Base-by-base conservation (phyloP, 2,888 invertebrate genomes). In the Dermolepida albohirtum region DNA sequence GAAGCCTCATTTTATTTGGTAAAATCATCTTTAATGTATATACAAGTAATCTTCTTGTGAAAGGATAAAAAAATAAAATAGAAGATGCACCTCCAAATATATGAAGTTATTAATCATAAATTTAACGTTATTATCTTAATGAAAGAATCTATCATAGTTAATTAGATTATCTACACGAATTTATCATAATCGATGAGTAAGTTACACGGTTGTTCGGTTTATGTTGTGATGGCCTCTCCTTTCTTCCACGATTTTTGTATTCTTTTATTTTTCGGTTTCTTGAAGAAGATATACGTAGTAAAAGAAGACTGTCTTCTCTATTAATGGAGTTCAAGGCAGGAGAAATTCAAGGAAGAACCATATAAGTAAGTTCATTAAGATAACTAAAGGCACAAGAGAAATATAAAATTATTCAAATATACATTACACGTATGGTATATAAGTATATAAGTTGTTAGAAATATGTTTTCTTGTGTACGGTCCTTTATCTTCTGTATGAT, bases 361-460 rank as follows among this genome's bases (percentile, higher is more conserved):
- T 62, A 62, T 47, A 62, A 62, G 59, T 49, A 47, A 47, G 47
- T 62, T 62, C 59, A 62, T 62, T 62, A 62, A 62, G 59, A 62
- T 62, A 62, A 47, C 34, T 34, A 29, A 34, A 34, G 12, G 47
- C 34, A 47, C 47, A 47, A 47, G 11, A 62, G 59, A 62, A 34
- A 16, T 8, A 34, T 62, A 27, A 34, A 47, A 62, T 62, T 62
- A 62, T 29, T 62, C 47, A 47, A 17, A 62, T 57, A 62, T 39
- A 62, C 34, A 16, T 7, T 34, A 34, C 10, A 34, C 34, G 34
- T 34, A 34, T 34, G 34, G 22, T 34, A 29, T 11, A n/a, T 34
- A 62, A 47, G 22, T 34, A 29, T 11, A n/a, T 34, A 62, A 47
- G 16, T 47, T 62, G 34, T 49, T 29, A 34, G 59, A 47, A 62